Conservation (phyloP, 2,797 vertebrate genomes). For the Molossus alvarezi region DNA sequence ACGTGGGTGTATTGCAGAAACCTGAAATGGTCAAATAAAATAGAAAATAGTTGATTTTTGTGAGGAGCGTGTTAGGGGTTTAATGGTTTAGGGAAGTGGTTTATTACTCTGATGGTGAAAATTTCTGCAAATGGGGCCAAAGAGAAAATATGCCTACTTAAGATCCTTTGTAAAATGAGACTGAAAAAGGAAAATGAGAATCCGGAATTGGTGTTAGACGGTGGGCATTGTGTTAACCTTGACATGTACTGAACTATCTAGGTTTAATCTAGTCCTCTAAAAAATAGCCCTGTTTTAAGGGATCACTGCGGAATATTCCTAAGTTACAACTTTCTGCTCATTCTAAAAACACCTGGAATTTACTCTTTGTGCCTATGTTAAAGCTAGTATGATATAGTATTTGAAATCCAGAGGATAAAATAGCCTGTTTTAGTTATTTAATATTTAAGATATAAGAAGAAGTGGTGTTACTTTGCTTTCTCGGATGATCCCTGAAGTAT, state of each 20-base stretch:
- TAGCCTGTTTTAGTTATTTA: conserved; percentile 12
- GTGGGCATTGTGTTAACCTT: background rate
- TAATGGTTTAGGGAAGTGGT: conserved; percentile 11
- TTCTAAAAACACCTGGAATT: conserved; percentile 38
- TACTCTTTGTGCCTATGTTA: background rate
- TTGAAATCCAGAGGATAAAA: conserved; percentile 53
- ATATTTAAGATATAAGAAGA: conserved; percentile 62
- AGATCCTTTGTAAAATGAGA: conserved; percentile 52
- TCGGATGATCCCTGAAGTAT: background rate
- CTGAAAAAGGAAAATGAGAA: background rate
- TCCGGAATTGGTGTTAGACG: background rate
- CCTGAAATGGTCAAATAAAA: background rate
- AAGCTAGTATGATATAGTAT: background rate
- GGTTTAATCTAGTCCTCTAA: conserved; percentile 12
- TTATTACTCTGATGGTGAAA: background rate
- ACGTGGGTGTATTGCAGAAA: background rate
- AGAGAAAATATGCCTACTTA: background rate
- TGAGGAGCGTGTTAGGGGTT: background rate
- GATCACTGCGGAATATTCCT: background rate
- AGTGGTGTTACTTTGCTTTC: background rate
- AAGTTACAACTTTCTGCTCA: background rate
- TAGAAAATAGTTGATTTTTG: background rate
- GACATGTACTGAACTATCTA: background rate
- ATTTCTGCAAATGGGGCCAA: background rate
- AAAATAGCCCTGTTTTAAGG: background rate